phyloP scores from a whole-genome alignment of 2,888 invertebrate species.

The Rhagium mordax region DNA sequence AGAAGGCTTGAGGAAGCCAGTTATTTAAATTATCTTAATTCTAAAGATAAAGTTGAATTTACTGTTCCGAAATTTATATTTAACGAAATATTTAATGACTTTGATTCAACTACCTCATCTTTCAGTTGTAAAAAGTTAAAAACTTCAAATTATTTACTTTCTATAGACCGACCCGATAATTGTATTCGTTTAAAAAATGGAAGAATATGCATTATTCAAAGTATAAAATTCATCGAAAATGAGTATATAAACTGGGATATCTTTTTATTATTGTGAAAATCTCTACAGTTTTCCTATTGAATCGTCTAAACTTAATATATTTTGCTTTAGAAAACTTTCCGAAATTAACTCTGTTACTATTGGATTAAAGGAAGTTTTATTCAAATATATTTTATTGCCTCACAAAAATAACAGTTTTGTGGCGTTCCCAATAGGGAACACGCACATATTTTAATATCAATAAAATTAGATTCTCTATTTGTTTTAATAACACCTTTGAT shows the following conservation, averaged over 20 bases:
- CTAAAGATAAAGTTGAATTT: not conserved
- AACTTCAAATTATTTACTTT: not conserved
- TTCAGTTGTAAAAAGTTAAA: not conserved
- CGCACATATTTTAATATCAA: too few relatives aligned
- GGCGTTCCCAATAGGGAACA: not conserved
- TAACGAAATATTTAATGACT: not conserved
- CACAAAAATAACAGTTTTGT: not conserved
- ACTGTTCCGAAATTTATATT: not conserved
- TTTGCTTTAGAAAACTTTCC: constrained; percentile 1
- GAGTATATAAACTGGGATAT: not conserved
- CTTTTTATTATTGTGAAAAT: not conserved
- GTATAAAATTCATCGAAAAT: not conserved
- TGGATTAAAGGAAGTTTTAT: not conserved
- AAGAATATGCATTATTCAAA: not conserved
- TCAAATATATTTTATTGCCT: not conserved
- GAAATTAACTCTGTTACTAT: constrained; percentile 1
- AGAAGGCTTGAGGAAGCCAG: not conserved
- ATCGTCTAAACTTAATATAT: not conserved
- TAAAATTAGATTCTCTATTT: too few relatives aligned
- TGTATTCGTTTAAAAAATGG: constrained; percentile 2
- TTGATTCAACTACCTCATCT: not conserved
- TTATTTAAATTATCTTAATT: not conserved
- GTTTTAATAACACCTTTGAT: too few relatives aligned
- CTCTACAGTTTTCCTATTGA: not conserved
- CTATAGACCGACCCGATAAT: not conserved